A percentile compares a stretch with the other conserved stretches of the same genome.
phyloP scores from a whole-genome alignment of 2,113 vertebrate species.

The Actenoides lindsayi region DNA sequence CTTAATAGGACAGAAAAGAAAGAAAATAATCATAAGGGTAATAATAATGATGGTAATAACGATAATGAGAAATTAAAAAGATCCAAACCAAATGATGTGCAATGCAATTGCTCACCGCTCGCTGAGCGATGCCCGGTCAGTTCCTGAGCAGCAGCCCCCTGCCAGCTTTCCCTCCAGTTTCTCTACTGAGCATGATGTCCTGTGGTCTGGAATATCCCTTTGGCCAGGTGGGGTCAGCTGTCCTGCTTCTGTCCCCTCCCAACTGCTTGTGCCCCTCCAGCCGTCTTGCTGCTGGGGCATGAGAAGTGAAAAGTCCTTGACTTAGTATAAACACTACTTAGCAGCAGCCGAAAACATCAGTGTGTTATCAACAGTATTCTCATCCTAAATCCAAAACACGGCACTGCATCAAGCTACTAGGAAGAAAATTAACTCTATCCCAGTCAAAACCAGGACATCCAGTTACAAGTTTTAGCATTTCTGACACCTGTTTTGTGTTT shows the following conservation, averaged over 20 bases:
- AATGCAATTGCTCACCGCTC: not conserved
- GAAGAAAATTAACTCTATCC: not conserved
- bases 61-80: not conserved
- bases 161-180: not conserved
- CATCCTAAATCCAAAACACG: not conserved
- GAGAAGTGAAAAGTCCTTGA: not conserved
- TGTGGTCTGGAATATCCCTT: not conserved
- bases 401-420: not conserved
- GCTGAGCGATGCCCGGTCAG: not conserved
- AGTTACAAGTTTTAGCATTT: not conserved
- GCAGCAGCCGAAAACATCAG: not conserved
- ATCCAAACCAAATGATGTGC: not conserved
- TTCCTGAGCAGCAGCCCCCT: not conserved
- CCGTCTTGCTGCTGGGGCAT: not conserved
- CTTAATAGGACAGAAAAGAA: not conserved
- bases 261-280: not conserved
- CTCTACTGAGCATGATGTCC: not conserved
- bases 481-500: constrained; percentile 54
- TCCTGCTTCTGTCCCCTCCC: not conserved
- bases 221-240: not conserved
- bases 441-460: not conserved
- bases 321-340: not conserved
- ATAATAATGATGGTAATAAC: not conserved
- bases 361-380: not conserved
- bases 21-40: not conserved